phyloP scores from a whole-genome alignment of 2,113 vertebrate species.

The Cephalophus harveyi region DNA sequence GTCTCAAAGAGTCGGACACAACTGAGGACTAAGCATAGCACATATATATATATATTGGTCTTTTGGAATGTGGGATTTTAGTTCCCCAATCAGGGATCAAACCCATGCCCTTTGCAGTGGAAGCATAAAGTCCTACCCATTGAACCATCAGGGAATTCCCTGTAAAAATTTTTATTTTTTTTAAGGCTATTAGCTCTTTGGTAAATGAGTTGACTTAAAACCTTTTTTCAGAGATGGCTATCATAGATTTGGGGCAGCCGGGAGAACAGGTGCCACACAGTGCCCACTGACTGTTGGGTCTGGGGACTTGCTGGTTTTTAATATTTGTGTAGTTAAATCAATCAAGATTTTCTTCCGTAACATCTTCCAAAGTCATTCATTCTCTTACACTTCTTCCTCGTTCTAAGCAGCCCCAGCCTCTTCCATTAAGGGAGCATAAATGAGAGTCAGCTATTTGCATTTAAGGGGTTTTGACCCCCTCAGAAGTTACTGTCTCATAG shows the following conservation, averaged over 20 bases:
- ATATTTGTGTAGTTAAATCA: neutral
- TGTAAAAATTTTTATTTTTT: neutral
- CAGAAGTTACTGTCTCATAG: neutral
- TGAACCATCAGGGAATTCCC: neutral
- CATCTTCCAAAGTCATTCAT: neutral
- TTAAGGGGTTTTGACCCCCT: neutral
- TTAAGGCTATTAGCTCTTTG: neutral
- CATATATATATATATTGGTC: neutral
- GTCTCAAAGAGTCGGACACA: neutral
- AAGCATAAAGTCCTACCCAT: neutral
- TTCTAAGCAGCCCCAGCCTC: neutral
- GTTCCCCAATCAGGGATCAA: neutral
- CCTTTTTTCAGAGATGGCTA: neutral
- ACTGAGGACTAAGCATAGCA: neutral
- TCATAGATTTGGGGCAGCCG: neutral
- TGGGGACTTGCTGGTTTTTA: neutral
- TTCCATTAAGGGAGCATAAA: neutral
- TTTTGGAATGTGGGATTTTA: neutral
- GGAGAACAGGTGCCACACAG: neutral
- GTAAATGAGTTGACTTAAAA: neutral
- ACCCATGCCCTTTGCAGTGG: neutral
- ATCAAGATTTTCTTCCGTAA: neutral
- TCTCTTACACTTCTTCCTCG: neutral
- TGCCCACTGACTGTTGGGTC: neutral
- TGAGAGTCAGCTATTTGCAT: neutral